Conservation (phyloP, 1,140 invertebrate genomes). For the Brachionus calyciflorus region DNA sequence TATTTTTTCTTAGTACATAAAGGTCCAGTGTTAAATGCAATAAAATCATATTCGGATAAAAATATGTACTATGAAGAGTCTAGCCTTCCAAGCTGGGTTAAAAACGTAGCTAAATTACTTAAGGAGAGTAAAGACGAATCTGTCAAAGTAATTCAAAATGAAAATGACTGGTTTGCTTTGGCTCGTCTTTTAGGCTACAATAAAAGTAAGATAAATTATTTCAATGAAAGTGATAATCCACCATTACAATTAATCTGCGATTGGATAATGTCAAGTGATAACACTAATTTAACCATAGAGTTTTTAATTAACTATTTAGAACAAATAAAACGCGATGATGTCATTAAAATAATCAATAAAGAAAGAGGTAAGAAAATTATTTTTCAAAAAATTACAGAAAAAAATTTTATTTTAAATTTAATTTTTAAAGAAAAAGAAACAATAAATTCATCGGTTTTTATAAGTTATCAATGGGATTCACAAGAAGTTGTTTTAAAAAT, state of each 20-base stretch:
- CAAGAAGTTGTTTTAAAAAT: constrained; percentile 58
- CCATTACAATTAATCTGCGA: constrained; percentile 59
- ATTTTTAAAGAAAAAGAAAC: constrained; percentile 53
- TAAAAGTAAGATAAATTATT: constrained; percentile 55
- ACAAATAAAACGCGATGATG: constrained; percentile 59
- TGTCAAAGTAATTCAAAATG: background rate
- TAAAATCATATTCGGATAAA: constrained; percentile 48
- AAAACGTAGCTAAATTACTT: constrained; percentile 60
- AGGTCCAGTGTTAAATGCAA: constrained; percentile 53
- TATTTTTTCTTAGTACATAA: constrained; percentile 50
- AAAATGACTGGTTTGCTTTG: constrained; percentile 58
- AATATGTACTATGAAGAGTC: constrained; percentile 45
- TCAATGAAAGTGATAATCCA: constrained; percentile 60
- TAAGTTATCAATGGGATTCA: constrained; percentile 62
- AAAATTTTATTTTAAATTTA: constrained; percentile 1
- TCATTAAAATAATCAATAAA: constrained; percentile 57
- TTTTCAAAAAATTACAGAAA: background rate
- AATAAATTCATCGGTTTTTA: constrained; percentile 59
- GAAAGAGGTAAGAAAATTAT: constrained; percentile 52
- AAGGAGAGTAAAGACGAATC: background rate
- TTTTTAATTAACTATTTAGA: constrained; percentile 59
- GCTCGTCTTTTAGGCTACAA: constrained; percentile 60
- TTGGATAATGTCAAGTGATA: constrained; percentile 62
- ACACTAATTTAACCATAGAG: constrained; percentile 61
- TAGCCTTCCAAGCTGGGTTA: constrained; percentile 57